phyloP scores from a whole-genome alignment of 2,113 vertebrate genomes.

The Epinephelus moara region DNA sequence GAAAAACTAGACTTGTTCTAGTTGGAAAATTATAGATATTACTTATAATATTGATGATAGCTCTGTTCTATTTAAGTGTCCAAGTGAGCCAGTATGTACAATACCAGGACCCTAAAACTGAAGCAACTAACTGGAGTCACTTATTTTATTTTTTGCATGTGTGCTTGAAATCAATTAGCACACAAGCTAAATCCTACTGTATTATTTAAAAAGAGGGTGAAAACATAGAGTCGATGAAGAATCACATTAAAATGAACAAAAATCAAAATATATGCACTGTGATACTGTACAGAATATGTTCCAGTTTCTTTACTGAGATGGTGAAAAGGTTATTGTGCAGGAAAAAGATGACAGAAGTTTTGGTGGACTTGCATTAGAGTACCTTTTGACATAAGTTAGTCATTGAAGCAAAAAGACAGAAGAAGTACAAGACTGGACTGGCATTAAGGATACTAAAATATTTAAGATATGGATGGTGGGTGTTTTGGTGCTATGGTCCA shows the following conservation, averaged over 20 bases:
- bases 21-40: too few species aligned
- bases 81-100: too few species aligned
- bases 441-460: not conserved
- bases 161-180: not conserved
- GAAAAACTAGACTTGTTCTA: too few species aligned
- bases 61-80: too few species aligned
- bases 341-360: not conserved
- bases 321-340: not conserved
- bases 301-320: not conserved
- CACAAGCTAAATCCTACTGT: not conserved
- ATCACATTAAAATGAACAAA: not conserved
- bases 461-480: constrained; percentile 19
- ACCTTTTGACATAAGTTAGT: not conserved
- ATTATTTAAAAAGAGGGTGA: too few species aligned
- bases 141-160: too few species aligned
- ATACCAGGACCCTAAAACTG: too few species aligned
- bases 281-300: not conserved
- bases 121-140: too few species aligned
- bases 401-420: not conserved
- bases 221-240: not conserved
- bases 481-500: constrained; percentile 4
- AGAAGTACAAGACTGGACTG: not conserved
- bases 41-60: too few species aligned
- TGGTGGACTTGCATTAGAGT: too few species aligned
- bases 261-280: not conserved